Base-by-base conservation (phyloP, 2,888 invertebrate species). In the Ochropleura leucogaster region DNA sequence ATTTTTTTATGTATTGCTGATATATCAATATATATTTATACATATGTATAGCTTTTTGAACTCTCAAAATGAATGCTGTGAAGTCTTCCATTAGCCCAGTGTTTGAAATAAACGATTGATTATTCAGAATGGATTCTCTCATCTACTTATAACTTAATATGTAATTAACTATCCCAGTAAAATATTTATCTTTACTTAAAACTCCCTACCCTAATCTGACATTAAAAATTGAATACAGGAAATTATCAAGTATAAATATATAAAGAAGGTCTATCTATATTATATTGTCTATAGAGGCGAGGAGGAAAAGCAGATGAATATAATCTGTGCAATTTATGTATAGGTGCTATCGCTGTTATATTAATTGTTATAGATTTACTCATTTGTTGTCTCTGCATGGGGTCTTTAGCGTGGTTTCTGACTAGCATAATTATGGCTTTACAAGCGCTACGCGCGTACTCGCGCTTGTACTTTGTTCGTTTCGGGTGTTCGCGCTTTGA, bases 251-350 rank as follows among this genome's bases (percentile, higher is more conserved):
- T 6, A 42, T n/a, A 60, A 71, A 8, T 51, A 46, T 18, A 68
- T 64, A 42, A 49, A 66, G 62, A 67, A 65, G 53, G n/a, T 9
- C 68, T 79, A 68, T 8, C n/a, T 65, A 14, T 49, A 30, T 49
- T 40, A 4, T 59, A 44, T 47, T 20, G 47, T 47, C 18, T 42
- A 49, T 20, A 30, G 18, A 64, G n/a, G 60, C 16, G 16, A 55
- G 49, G 49, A 55, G 16, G 18, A 64, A 57, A 60, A 20, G 30
- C 47, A 67, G 59, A 77, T 67, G 14, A 53, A 55, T 42, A 55
- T 51, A 30, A 68, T 53, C 46, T 79, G 65, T 59, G 83, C 83
- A 72, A 72, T 75, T 68, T 60, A 71, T 72, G 46, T 79, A 42
- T 51, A 18, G 69, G 76, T 83, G 84, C 72, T 82, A 63, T 47